Evolutionary conservation across 2,797 vertebrate species (phyloP).

Genomic region (Avahi laniger): DNA sequence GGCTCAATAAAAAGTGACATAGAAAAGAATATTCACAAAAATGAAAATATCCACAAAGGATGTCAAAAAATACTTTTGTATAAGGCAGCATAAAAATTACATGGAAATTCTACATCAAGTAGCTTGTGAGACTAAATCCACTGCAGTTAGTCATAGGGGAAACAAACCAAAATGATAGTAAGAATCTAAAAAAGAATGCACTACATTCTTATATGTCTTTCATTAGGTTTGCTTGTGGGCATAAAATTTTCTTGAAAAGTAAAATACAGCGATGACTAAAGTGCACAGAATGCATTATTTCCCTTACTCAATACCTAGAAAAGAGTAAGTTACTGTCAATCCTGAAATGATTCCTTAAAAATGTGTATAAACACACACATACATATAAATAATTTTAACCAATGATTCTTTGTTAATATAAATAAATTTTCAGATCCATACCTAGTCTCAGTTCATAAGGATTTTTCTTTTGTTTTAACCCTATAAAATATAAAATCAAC

Average conservation of each 20-base stretch:
- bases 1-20: slow-evolving; percentile 64
- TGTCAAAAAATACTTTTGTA: neutral
- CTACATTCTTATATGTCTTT: neutral
- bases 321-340: neutral
- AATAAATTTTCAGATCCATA: neutral
- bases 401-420: neutral
- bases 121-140: slow-evolving; percentile 31
- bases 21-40: slow-evolving; percentile 32
- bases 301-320: neutral
- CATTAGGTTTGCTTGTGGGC: neutral
- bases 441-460: neutral
- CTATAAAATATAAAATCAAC: neutral
- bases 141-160: neutral
- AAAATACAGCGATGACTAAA: neutral
- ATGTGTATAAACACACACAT: neutral
- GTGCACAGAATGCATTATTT: neutral
- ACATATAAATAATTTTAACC: neutral
- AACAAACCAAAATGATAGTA: neutral
- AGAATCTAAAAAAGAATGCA: slow-evolving; percentile 39
- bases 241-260: slow-evolving; percentile 38
- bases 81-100: slow-evolving; percentile 28
- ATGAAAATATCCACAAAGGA: neutral
- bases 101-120: slow-evolving; percentile 47
- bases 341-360: neutral
- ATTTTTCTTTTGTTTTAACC: neutral